Evolutionary conservation across 2,113 vertebrate species (phyloP).

Genomic region (Dolichotis patagonum): DNA sequence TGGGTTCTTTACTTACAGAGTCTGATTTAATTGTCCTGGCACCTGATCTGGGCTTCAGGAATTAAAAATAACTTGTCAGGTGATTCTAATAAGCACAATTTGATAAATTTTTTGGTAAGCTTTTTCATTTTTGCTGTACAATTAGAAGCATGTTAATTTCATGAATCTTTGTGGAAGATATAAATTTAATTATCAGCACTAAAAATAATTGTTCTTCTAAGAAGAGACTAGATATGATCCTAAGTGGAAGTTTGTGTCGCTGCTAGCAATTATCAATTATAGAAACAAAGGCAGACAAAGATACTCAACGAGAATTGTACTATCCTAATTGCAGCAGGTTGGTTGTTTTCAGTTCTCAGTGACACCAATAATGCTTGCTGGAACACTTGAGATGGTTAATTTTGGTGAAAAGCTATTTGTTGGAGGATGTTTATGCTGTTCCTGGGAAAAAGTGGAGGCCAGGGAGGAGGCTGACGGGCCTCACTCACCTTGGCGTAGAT

Average conservation of each 20-base stretch:
- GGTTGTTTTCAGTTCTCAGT: neutral
- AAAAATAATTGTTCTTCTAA: neutral
- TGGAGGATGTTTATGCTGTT: neutral
- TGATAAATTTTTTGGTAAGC: neutral
- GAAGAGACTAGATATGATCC: neutral
- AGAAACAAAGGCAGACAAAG: neutral
- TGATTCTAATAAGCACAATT: neutral
- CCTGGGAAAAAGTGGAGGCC: neutral
- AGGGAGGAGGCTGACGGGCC: neutral
- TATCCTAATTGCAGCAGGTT: neutral
- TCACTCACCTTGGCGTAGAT: conserved; percentile 95
- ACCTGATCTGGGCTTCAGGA: neutral
- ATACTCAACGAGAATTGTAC: neutral
- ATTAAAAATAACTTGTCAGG: neutral
- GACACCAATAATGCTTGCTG: neutral
- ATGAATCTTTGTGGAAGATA: neutral
- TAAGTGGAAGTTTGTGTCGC: neutral
- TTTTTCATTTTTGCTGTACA: neutral
- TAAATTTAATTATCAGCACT: neutral
- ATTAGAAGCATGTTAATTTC: conserved; percentile 22
- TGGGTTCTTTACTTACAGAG: neutral
- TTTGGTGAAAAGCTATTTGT: neutral
- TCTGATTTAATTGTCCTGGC: neutral
- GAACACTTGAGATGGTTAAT: neutral
- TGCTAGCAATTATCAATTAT: neutral